These are phyloP conservation scores for Benitochromis conjunctus DNA, from an alignment of 2,113 vertebrate species.

Conservation along the genomic window DNA sequence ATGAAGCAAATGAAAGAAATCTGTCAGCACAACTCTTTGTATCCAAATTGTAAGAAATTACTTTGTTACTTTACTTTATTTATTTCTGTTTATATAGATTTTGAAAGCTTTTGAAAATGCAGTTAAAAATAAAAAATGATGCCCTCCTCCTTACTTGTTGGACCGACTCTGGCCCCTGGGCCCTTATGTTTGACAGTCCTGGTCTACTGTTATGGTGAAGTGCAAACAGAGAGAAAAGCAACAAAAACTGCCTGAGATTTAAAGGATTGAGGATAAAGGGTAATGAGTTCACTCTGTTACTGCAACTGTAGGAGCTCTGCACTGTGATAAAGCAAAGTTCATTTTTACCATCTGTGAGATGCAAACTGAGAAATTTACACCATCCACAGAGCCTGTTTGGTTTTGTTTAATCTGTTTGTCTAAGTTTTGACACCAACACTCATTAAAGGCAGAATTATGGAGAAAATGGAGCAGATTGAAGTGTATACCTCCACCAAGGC, in stretches of 20 bases:
- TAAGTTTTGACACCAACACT: background rate
- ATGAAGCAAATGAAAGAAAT: background rate
- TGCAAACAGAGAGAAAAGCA: rapidly evolving
- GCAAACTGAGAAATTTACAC: background rate
- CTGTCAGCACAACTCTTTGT: background rate
- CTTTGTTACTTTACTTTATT: background rate
- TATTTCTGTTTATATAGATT: background rate
- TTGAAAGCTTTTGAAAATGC: background rate
- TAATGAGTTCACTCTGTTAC: background rate
- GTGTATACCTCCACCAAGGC: background rate
- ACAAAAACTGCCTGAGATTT: background rate
- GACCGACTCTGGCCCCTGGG: background rate
- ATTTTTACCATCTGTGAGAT: background rate
- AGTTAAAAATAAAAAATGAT: background rate
- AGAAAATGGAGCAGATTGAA: background rate
- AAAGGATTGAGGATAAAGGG: background rate
- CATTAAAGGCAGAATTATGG: background rate
- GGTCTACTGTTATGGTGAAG: background rate
- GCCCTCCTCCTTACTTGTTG: background rate
- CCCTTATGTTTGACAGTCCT: background rate
- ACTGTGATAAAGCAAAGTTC: background rate
- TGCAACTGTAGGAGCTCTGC: background rate
- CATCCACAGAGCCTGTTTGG: background rate
- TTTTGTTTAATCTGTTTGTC: background rate
- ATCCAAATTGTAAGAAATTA: background rate